Evolutionary conservation across 2,888 invertebrate genomes (phyloP).

Genomic region (Pheosia tremula): DNA sequence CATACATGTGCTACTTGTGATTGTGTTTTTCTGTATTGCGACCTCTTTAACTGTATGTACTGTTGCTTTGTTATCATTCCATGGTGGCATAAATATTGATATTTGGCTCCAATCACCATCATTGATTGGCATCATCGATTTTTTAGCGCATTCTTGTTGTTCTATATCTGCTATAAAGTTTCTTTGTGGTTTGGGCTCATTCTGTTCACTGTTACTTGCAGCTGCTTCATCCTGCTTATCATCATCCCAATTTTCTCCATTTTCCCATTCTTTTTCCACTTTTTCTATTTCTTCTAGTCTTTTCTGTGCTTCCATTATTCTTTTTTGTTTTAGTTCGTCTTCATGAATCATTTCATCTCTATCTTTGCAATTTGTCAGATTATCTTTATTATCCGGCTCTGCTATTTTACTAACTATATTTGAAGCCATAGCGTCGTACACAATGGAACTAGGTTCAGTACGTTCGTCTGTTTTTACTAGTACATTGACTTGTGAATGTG

Average conservation of each 20-base stretch:
- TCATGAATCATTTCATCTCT: slow-evolving; percentile 17
- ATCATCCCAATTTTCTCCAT: slow-evolving; percentile 65
- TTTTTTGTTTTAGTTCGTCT: slow-evolving; percentile 29
- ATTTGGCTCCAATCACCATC: slow-evolving; percentile 67
- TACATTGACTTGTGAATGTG: not conserved
- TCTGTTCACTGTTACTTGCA: not conserved
- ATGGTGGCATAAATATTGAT: slow-evolving; percentile 59
- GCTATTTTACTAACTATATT: not conserved
- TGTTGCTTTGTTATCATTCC: slow-evolving; percentile 37
- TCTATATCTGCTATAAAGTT: slow-evolving; percentile 19
- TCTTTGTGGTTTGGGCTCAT: slow-evolving; percentile 58
- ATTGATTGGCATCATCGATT: slow-evolving; percentile 38
- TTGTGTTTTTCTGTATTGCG: slow-evolving; percentile 43
- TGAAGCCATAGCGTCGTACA: not conserved
- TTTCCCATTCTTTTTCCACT: slow-evolving; percentile 71
- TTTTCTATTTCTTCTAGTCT: slow-evolving; percentile 61
- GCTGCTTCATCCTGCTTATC: slow-evolving; percentile 14
- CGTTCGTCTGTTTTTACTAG: not conserved
- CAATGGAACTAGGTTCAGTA: not conserved
- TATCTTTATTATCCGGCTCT: not conserved
- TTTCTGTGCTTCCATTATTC: slow-evolving; percentile 49
- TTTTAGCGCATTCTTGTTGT: slow-evolving; percentile 19
- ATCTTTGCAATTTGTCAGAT: slow-evolving; percentile 5
- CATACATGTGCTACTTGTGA: slow-evolving; percentile 51
- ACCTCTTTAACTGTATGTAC: slow-evolving; percentile 11